phyloP scores from a whole-genome alignment of 2,797 vertebrate species.

The Synaphobranchus kaupii region DNA sequence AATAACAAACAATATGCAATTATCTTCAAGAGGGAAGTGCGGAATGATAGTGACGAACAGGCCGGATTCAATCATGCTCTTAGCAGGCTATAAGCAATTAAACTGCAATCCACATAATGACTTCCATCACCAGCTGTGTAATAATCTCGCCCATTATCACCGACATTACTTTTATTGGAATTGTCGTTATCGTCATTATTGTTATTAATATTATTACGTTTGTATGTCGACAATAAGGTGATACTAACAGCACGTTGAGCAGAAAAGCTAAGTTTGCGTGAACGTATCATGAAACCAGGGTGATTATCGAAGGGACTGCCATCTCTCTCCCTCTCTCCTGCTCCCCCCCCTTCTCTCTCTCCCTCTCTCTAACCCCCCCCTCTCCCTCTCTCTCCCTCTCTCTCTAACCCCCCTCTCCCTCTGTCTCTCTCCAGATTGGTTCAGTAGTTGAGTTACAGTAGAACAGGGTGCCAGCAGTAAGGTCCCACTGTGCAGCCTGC shows the following conservation, averaged over 20 bases:
- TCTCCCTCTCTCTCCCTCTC: slow-evolving; percentile 26
- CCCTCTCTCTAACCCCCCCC: slow-evolving; percentile 24
- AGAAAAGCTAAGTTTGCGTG: slow-evolving; percentile 26
- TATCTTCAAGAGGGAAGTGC: slow-evolving; percentile 77
- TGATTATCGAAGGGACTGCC: not conserved
- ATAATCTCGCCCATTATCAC: slow-evolving; percentile 80
- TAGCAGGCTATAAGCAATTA: slow-evolving; percentile 81
- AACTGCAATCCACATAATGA: slow-evolving; percentile 82
- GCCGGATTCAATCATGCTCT: slow-evolving; percentile 80
- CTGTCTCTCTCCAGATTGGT: slow-evolving; percentile 34
- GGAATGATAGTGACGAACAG: slow-evolving; percentile 78
- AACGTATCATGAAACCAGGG: slow-evolving; percentile 13
- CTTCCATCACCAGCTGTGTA: slow-evolving; percentile 74
- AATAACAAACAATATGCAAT: slow-evolving; percentile 78
- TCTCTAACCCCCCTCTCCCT: slow-evolving; percentile 40
- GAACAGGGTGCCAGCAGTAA: slow-evolving; percentile 62
- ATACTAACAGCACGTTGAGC: slow-evolving; percentile 58
- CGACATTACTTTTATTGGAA: slow-evolving; percentile 79
- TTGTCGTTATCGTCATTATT: slow-evolving; percentile 71
- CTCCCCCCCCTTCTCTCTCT: not conserved
- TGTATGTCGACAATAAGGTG: slow-evolving; percentile 62
- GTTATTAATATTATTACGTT: slow-evolving; percentile 73
- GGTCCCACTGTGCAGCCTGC: slow-evolving; percentile 61
- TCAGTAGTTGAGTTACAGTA: slow-evolving; percentile 55
- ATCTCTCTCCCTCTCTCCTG: not conserved